phyloP scores from a whole-genome alignment of 2,888 invertebrate species.

The Azorinus chamasolen region DNA sequence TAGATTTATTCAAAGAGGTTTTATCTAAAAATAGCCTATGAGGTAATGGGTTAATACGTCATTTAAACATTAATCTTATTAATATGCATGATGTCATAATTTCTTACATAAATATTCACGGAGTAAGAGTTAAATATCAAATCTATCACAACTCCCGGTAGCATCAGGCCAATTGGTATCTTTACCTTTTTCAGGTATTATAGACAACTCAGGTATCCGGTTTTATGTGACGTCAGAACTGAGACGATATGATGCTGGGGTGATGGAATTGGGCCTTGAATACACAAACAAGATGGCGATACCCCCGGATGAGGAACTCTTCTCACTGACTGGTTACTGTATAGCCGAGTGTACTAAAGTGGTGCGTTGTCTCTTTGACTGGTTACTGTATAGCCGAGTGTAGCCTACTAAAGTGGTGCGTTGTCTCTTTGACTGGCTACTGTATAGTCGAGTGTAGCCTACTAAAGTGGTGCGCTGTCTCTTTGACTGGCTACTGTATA shows the following conservation, averaged over 20 bases:
- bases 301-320: conserved; percentile 93
- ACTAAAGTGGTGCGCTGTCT: too few relatives aligned
- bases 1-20: too few relatives aligned
- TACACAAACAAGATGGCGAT: conserved; percentile 99
- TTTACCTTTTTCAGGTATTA: conserved; percentile 89
- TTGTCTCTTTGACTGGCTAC: conserved; percentile 93
- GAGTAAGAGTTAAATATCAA: too few relatives aligned
- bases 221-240: conserved; percentile 92
- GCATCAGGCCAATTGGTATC: too few relatives aligned
- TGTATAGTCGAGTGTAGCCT: too few relatives aligned
- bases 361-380: conserved; percentile 92
- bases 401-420: conserved; percentile 94
- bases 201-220: conserved; percentile 96
- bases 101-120: too few relatives aligned
- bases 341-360: conserved; percentile 96
- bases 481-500: conserved; percentile 95
- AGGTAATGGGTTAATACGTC: too few relatives aligned
- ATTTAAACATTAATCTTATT: too few relatives aligned
- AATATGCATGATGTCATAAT: too few relatives aligned
- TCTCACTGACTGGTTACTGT: conserved; percentile 95
- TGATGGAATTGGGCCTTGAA: conserved; percentile 98
- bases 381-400: conserved; percentile 98
- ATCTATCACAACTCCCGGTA: too few relatives aligned
- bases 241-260: conserved; percentile 95
- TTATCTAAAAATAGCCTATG: too few relatives aligned